Percentiles rank a stretch among this genome's conserved stretches.
Conservation (phyloP, 2,888 invertebrate genomes). For the Plusia festucae region DNA sequence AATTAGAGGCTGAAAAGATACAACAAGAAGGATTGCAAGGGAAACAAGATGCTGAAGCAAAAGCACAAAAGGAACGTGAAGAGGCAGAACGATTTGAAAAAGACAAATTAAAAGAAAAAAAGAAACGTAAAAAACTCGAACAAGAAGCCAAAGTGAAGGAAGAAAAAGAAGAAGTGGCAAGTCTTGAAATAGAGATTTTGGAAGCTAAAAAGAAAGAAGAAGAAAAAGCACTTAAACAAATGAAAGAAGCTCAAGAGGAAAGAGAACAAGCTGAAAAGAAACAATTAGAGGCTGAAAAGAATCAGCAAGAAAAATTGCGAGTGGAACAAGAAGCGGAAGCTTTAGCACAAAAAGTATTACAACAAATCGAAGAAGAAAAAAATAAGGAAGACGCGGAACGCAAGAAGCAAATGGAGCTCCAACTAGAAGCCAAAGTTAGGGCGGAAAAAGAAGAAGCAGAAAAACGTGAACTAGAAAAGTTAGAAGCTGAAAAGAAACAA, state of each 20-base stretch:
- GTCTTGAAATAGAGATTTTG: conserved; percentile 25
- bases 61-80: background rate
- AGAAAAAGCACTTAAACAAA: conserved; percentile 10
- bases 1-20: conserved; percentile 23
- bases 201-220: conserved; percentile 18
- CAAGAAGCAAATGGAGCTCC: background rate
- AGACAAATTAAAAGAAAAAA: conserved; percentile 37
- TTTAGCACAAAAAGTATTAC: background rate
- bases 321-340: background rate
- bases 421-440: too few species aligned
- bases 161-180: conserved; percentile 19
- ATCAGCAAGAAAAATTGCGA: background rate
- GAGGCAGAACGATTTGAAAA: background rate
- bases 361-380: background rate
- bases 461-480: background rate
- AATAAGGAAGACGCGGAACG: background rate
- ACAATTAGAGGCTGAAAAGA: conserved; percentile 19
- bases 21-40: background rate
- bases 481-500: too few species aligned
- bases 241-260: conserved; percentile 22
- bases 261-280: conserved; percentile 9
- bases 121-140: conserved; percentile 33
- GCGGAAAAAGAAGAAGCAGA: background rate
- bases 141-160: conserved; percentile 27
- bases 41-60: background rate